phyloP scores from a whole-genome alignment of 1,140 invertebrate species.

The Drosophila sulfurigaster region DNA sequence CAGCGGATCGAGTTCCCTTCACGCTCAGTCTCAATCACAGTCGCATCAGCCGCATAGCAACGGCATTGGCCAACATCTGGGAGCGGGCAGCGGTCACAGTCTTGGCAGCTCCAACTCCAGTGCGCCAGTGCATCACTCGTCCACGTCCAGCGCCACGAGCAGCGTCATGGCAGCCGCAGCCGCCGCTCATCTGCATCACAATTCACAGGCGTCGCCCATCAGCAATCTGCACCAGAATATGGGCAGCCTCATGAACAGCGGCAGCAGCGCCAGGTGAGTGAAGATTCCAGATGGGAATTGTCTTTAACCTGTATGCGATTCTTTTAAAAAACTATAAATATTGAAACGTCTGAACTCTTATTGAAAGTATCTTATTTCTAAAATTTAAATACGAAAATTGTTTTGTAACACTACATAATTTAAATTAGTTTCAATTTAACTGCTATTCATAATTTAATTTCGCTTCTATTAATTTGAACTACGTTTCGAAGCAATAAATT shows the following conservation, averaged over 20 bases:
- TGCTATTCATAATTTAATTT: too few relatives aligned
- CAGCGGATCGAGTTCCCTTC: constrained; percentile 43
- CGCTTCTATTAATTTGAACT: too few relatives aligned
- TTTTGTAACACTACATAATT: too few relatives aligned
- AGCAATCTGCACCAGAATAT: constrained; percentile 84
- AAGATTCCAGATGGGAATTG: neutral
- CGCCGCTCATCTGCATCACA: constrained; percentile 80
- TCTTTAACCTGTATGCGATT: too few relatives aligned
- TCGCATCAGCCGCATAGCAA: constrained; percentile 69
- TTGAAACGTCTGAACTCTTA: too few relatives aligned
- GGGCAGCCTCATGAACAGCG: constrained; percentile 84
- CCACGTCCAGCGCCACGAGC: constrained; percentile 63
- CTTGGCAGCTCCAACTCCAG: constrained; percentile 27
- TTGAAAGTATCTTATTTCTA: too few relatives aligned
- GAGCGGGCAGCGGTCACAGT: constrained; percentile 34
- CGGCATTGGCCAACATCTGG: constrained; percentile 64
- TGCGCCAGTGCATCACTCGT: constrained; percentile 47
- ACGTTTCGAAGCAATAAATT: too few relatives aligned
- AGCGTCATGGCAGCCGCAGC: constrained; percentile 82
- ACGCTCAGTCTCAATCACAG: constrained; percentile 56
- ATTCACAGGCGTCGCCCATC: constrained; percentile 79
- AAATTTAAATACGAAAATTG: too few relatives aligned
- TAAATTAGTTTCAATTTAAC: too few relatives aligned
- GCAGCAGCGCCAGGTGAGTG: constrained; percentile 80
- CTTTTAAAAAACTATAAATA: too few relatives aligned